Conservation (phyloP, 2,797 vertebrate species). For the Champsocephalus gunnari region DNA sequence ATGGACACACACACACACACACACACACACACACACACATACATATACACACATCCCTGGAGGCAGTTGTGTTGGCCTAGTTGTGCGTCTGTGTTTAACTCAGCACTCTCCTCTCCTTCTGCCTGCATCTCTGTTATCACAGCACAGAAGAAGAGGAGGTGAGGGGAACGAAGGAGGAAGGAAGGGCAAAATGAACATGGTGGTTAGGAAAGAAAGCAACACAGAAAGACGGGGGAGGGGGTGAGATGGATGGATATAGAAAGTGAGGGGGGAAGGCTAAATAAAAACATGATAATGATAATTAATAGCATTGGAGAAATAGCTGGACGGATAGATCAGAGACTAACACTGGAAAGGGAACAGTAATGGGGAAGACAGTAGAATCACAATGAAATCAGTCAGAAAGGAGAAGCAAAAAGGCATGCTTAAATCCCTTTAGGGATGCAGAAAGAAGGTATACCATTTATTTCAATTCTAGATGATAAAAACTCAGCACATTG, state of each 20-base stretch:
- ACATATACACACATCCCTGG: constrained; percentile 62
- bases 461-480: neutral
- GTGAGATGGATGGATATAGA: neutral
- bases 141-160: constrained; percentile 42
- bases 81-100: constrained; percentile 76
- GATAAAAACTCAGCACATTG: constrained; percentile 10
- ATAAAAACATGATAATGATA: neutral
- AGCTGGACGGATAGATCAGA: neutral
- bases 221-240: neutral
- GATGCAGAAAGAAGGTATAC: neutral
- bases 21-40: constrained; percentile 43
- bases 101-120: constrained; percentile 66
- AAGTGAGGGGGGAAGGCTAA: neutral
- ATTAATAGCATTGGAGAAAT: neutral
- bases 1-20: constrained; percentile 39
- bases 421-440: neutral
- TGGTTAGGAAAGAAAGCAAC: constrained; percentile 3
- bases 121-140: constrained; percentile 62
- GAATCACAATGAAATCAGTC: neutral
- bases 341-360: neutral
- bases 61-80: constrained; percentile 78
- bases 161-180: constrained; percentile 38
- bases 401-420: neutral
- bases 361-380: neutral
- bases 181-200: constrained; percentile 27